Base-by-base conservation (phyloP, 2,888 invertebrate genomes). In the Lasioglossum malachurum region DNA sequence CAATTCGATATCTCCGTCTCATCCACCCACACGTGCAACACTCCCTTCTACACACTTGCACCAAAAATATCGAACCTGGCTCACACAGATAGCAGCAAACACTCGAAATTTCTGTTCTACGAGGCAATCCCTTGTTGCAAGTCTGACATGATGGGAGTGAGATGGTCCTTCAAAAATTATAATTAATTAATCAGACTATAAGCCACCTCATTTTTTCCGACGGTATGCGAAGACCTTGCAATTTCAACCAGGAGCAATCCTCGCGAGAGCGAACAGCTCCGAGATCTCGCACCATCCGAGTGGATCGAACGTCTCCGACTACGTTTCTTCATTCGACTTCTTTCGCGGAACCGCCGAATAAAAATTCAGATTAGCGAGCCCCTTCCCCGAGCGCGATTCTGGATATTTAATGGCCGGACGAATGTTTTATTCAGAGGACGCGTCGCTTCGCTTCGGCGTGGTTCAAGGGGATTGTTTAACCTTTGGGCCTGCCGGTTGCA, bases 241-340 rank as follows among this genome's bases (percentile, higher is more conserved):
- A 44, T 14, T 44, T 46, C 1, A 4, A 46, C 27, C 14, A 4
- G 60, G 5, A 60, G 23, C 53, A 53, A 53, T 53, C 53, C 23
- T 53, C 8, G 86, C 91, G 90, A 92, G 93, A 92, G 93, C 92
- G 92, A 92, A 93, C 93, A 93, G 89, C 91, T 91, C 90, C 87
- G 87, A 88, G 83, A 90, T 89, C 92, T 93, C 90, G 87, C 90
- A 87, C 89, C 90, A 90, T 86, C 87, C 49, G 41, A 88, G 84
- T 88, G 82, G 35, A 8, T 86, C 83, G 86, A 83, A 80, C 60
- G 31, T n/a, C 73, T 69, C 23, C 72, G 72, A 72, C 71, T 46
- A 75, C 78, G 31, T 78, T 80, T 81, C 73, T 57, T 67, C 64
- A 69, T 38, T 46, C 49, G 67, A 12, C 31, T 67, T 67, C 67